Conservation (phyloP, 37 sponge, comb jelly and placozoan species). For the Chondrosia reniformis region DNA sequence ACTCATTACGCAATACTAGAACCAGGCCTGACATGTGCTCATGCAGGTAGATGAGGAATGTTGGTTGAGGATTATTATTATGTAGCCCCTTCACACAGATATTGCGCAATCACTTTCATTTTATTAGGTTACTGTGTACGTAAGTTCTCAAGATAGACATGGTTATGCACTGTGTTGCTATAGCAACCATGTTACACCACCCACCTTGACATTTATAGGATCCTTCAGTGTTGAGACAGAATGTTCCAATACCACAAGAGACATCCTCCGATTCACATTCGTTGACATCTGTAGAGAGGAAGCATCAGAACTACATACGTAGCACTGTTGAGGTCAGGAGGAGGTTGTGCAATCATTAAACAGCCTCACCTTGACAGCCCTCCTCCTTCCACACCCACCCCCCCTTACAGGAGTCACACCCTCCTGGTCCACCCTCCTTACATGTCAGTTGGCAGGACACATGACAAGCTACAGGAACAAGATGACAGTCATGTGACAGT, state of each 20-base stretch:
- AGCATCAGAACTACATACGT: too few relatives aligned
- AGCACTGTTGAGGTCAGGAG: not conserved
- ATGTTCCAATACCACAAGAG: not conserved
- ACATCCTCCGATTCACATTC: not conserved
- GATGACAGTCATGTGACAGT: too few relatives aligned
- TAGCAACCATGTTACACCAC: too few relatives aligned
- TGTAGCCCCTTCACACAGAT: too few relatives aligned
- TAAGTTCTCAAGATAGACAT: too few relatives aligned
- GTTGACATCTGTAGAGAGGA: not conserved
- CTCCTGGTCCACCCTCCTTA: conserved; percentile 7
- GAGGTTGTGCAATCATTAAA: not conserved
- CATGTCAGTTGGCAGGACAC: conserved; percentile 26
- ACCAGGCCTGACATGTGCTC: too few relatives aligned
- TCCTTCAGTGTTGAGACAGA: not conserved
- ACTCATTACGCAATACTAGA: too few relatives aligned
- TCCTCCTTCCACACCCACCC: conserved; percentile 9
- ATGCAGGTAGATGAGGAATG: too few relatives aligned
- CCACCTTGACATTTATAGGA: not conserved
- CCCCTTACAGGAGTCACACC: conserved; percentile 13
- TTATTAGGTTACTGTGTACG: too few relatives aligned
- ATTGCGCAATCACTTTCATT: too few relatives aligned
- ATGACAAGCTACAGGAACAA: conserved; percentile 18
- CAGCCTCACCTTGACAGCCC: conserved; percentile 5
- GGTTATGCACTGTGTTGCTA: too few relatives aligned
- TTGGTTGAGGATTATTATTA: too few relatives aligned